Evolutionary conservation across 1,140 invertebrate genomes (phyloP).

Genomic region (Achatina immaculata): DNA sequence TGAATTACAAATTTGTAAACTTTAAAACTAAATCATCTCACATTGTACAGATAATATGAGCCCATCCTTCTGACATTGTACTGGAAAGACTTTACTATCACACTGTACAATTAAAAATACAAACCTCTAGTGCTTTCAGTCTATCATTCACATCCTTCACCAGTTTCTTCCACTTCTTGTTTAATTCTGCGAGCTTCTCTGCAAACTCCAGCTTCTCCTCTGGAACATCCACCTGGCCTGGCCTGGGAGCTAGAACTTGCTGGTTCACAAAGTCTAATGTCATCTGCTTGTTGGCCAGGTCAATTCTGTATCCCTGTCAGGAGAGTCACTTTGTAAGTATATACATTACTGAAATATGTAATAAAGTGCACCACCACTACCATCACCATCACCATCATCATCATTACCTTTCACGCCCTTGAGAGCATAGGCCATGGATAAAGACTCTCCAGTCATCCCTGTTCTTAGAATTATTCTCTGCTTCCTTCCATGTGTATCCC

Average conservation of each 20-base stretch:
- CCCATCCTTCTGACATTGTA: no score
- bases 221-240: slow-evolving; percentile 42
- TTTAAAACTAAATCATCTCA: background rate
- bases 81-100: no score
- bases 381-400: no score
- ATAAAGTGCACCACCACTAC: no score
- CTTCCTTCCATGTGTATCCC: no score
- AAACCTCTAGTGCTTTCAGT: slow-evolving; percentile 56
- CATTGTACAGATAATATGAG: background rate
- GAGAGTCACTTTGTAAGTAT: background rate
- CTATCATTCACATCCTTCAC: slow-evolving; percentile 56
- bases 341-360: no score
- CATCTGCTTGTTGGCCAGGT: slow-evolving; percentile 64
- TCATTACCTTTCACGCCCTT: no score
- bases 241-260: slow-evolving; percentile 51
- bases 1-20: background rate
- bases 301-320: slow-evolving; percentile 65
- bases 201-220: slow-evolving; percentile 64
- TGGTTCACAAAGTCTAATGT: slow-evolving; percentile 70
- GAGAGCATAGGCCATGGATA: no score
- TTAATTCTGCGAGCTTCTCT: slow-evolving; percentile 61
- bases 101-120: background rate
- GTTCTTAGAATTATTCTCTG: no score
- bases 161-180: slow-evolving; percentile 60
- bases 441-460: no score